Evolutionary conservation across 2,113 vertebrate genomes (phyloP).

Genomic region (Struthidea cinerea): DNA sequence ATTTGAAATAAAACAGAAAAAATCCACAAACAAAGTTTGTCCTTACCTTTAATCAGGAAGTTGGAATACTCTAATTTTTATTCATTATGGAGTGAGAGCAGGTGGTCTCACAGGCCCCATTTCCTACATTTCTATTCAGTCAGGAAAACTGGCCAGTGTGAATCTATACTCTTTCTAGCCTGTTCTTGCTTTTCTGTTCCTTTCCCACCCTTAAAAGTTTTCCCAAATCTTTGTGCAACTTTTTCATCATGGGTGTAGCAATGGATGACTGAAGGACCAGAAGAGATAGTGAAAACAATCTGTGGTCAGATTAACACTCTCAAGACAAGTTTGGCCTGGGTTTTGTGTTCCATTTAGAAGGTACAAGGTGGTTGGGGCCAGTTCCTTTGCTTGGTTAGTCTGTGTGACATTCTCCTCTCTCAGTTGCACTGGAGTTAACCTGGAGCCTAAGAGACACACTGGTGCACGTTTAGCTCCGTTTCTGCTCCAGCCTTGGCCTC

Average conservation of each 20-base stretch:
- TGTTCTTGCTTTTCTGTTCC: neutral
- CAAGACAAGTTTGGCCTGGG: accelerated
- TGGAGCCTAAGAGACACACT: accelerated
- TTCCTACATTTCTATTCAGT: neutral
- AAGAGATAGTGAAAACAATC: neutral
- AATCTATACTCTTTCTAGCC: neutral
- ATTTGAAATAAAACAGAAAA: neutral
- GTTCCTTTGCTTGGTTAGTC: neutral
- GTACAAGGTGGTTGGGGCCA: neutral
- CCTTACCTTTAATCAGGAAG: neutral
- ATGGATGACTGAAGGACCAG: neutral
- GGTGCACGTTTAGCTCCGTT: accelerated
- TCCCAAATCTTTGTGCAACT: neutral
- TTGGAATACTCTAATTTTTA: neutral
- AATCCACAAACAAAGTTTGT: neutral
- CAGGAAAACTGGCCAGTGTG: neutral
- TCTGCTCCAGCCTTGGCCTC: neutral
- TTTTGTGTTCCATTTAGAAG: neutral
- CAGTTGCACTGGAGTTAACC: neutral
- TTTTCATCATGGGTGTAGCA: neutral
- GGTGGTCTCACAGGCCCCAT: neutral
- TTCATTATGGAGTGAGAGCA: accelerated
- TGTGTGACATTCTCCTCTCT: neutral
- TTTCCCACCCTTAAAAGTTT: neutral
- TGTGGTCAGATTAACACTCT: neutral